Percentiles rank a stretch among this genome's conserved stretches.
These are phyloP conservation scores for Syrmaticus mikado DNA, from an alignment of 2,113 vertebrate species.

Conservation along the genomic window DNA sequence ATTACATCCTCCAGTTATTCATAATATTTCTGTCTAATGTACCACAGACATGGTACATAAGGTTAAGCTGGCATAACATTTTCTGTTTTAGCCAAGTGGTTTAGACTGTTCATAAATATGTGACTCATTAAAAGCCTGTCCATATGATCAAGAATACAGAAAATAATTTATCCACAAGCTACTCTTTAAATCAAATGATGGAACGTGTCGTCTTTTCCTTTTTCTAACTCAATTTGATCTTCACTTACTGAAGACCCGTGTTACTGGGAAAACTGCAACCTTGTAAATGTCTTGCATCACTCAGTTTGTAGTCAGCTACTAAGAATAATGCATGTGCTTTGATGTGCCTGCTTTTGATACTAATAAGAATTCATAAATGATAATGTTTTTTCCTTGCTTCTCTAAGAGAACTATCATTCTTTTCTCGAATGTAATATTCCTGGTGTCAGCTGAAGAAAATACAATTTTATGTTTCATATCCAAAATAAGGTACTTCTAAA, in stretches of 20 bases:
- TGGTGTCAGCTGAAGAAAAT: background rate
- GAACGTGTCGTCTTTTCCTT: background rate
- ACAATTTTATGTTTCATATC: background rate
- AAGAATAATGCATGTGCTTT: background rate
- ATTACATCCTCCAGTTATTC: background rate
- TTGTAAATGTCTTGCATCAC: background rate
- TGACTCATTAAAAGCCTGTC: background rate
- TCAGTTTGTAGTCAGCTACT: background rate
- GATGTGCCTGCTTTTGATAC: background rate
- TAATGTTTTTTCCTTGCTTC: background rate
- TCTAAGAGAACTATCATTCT: background rate
- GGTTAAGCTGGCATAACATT: background rate
- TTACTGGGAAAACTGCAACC: background rate
- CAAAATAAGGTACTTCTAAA: slow-evolving; percentile 6
- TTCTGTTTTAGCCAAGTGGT: background rate
- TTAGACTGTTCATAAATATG: background rate
- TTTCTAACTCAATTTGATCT: slow-evolving; percentile 34
- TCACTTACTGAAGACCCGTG: background rate
- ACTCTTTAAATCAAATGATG: slow-evolving; percentile 15
- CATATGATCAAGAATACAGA: background rate
- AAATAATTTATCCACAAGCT: background rate
- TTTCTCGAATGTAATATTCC: background rate
- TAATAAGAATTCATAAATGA: background rate
- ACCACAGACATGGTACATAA: background rate
- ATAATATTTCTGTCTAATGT: background rate